Evolutionary conservation across 2,113 vertebrate species (phyloP).

Genomic region (Apteryx owenii): DNA sequence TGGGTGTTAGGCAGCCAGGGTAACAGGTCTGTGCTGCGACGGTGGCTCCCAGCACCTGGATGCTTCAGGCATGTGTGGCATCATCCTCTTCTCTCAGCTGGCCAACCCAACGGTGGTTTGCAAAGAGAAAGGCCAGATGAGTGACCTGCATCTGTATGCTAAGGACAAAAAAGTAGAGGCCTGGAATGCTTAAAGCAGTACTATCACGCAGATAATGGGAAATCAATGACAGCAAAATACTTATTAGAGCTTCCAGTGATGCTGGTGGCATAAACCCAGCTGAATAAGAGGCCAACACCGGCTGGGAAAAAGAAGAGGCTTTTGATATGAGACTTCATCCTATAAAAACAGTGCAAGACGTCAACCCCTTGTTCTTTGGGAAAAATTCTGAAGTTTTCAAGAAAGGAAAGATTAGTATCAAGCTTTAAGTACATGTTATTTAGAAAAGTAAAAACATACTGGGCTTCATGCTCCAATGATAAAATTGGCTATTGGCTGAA

Average conservation of each 20-base stretch:
- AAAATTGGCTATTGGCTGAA: not conserved
- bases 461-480: not conserved
- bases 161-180: not conserved
- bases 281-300: not conserved
- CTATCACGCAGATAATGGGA: rapidly evolving
- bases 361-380: not conserved
- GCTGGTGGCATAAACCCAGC: not conserved
- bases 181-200: not conserved
- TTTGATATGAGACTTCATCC: not conserved
- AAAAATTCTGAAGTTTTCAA: rapidly evolving
- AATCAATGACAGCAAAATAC: not conserved
- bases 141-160: not conserved
- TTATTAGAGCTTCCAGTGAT: not conserved
- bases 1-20: not conserved
- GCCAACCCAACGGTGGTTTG: not conserved
- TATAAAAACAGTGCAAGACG: not conserved
- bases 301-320: not conserved
- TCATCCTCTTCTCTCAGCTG: not conserved
- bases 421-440: not conserved
- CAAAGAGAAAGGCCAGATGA: not conserved
- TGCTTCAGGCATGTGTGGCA: not conserved
- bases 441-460: not conserved
- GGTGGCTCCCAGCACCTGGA: not conserved
- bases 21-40: not conserved
- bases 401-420: not conserved